Base-by-base conservation (phyloP, 2,797 vertebrate species). In the Threskiornis aethiopicus region DNA sequence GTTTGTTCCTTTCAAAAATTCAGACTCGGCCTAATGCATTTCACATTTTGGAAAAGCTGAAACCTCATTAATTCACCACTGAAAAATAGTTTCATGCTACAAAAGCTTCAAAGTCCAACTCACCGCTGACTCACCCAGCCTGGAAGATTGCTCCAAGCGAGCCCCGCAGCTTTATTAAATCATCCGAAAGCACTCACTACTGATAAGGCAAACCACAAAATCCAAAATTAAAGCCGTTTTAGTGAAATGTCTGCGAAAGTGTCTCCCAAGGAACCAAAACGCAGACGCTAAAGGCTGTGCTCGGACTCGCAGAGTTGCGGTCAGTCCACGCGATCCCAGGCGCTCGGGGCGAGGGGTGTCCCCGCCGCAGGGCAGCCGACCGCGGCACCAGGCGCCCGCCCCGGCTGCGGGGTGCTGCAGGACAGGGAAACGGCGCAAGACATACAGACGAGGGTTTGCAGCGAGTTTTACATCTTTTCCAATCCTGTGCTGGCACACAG, bases 61-160 rank as follows among this genome's bases (percentile, higher is more conserved):
- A 87, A 58, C 82, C 49, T 95, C 84, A 71, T 76, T 69, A 84
- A 97, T 96, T 91, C 95, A 54, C 57, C 70, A 14, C 62, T 26
- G 72, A 54, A 12, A 84, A 84, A 61, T 1, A 61, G 70, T 47
- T 89, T 67, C 66, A 28, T n/a, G 75, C 54, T 64, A 17, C 67
- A 82, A 66, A 90, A 12, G 62, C 89, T 87, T 42, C 83, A 62
- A 87, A 94, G 90, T n/a, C 70, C 87, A 29, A 35, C 77, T 66
- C 84, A 16, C 33, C 18, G 28, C 83, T 93, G 92, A 82, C 89
- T 91, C 89, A 44, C 55, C 35, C 75, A 1, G 47, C 54, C 81
- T n/a, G 49, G 70, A 71, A 65, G 59, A 70, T 26, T 10, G 85
- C 72, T 35, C 59, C 41, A 1, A 78, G 89, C 81, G 28, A 64